Evolutionary conservation across 2,797 vertebrate genomes (phyloP), one percentile per base, ranked within the genome.

Genomic region (Antennarius maculatus): DNA sequence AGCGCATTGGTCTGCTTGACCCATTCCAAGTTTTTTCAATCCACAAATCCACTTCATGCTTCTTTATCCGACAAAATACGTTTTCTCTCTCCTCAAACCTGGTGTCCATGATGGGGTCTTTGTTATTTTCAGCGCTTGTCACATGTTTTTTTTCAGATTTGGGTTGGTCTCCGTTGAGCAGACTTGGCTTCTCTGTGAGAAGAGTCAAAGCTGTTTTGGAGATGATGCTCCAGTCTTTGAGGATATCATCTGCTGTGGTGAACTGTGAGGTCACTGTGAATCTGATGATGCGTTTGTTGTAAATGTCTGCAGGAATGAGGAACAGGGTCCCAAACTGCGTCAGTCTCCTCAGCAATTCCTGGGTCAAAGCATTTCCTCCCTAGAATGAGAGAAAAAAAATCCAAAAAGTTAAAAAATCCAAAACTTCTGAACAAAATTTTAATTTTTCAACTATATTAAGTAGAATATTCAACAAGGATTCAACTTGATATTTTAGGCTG

Each of bases 241-340:
- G 90, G 75, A 99, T 94, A 73, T 99, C 97, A 11, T 95, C 93
- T 10, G 85, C 88, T 3, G 94, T 95, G 18, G 97, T 99, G 86
- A 95, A 95, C 92, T 98, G 97, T 12, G 97, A 99, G 0, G 97
- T 99, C 77, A 99, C 96, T 0, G 95, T 93, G 65, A 99, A 99
- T 66, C 97, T 95, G 69, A 99, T 96, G 77, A 99, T 97, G 69
- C 96, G 74, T 80, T 96, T 97, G 76, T 93, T 92, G 54, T 78
- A 85, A 69, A 99, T 79, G 6, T 95, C 95, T 5, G 97, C 95
- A 0, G 96, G 96, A 76, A 98, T 95, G 68, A 99, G 95, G 85
- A 96, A 98, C 84, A 99, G 94, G 61, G 31, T 92, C 28, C 96
- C 95, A 0, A 92, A 94, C 50, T 89, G 91, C 23, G 93, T 96